A percentile compares a stretch with the other conserved stretches of the same genome.
phyloP scores from a whole-genome alignment of 2,888 invertebrate genomes.

The Pandemis heparana region DNA sequence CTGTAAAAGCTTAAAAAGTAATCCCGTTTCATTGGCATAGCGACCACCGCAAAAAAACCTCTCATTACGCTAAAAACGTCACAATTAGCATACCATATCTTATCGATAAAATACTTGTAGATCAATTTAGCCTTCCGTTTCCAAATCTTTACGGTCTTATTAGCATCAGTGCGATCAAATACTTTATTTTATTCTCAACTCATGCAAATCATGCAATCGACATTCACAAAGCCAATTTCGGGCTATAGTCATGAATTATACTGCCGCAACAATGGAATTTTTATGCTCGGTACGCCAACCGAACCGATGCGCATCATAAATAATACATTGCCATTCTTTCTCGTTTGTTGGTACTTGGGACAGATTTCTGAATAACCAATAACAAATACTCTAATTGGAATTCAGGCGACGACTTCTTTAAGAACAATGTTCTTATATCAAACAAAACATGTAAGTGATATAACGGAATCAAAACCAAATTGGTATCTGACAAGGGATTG shows the following conservation, averaged over 20 bases:
- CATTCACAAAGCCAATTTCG: constrained; percentile 13
- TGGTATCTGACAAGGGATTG: background rate
- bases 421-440: background rate
- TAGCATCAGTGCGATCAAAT: background rate
- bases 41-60: background rate
- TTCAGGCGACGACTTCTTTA: background rate
- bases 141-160: background rate
- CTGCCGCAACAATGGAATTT: constrained; percentile 30
- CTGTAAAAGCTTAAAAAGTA: background rate
- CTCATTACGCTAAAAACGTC: background rate
- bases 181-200: background rate
- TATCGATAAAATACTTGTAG: background rate
- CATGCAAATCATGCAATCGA: constrained; percentile 2
- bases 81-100: background rate
- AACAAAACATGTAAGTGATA: background rate
- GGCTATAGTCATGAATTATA: constrained; percentile 16
- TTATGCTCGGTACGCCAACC: constrained; percentile 19
- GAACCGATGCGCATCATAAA: constrained; percentile 30
- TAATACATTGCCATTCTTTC: constrained; percentile 42
- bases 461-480: constrained; percentile 7
- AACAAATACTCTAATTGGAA: constrained; percentile 4
- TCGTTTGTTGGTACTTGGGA: constrained; percentile 27
- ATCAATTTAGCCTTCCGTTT: background rate
- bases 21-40: background rate
- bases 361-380: constrained; percentile 16